phyloP scores from a whole-genome alignment of 2,797 vertebrate genomes.

The Acridotheres tristis region DNA sequence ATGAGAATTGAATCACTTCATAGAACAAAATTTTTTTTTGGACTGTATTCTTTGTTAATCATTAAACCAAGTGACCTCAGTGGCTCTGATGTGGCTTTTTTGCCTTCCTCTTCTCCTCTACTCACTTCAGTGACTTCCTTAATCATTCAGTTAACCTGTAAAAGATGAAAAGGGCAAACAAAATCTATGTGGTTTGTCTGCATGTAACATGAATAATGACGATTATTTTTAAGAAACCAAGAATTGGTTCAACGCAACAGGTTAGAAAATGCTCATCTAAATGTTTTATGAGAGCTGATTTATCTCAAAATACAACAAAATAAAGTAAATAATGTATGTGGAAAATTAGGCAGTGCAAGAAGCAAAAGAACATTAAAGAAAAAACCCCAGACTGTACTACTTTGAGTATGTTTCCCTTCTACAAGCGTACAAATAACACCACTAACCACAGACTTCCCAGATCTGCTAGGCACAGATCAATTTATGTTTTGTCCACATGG shows the following conservation, averaged over 20 bases:
- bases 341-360: neutral
- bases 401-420: neutral
- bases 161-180: slow-evolving; percentile 8
- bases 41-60: neutral
- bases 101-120: neutral
- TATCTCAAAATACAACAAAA: neutral
- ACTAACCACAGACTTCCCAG: neutral
- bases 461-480: neutral
- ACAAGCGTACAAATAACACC: rapidly evolving
- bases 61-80: neutral
- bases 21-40: neutral
- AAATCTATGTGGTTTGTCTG: neutral
- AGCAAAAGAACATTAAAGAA: neutral
- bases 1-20: neutral
- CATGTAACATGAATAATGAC: neutral
- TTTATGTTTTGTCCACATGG: neutral
- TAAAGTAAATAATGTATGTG: neutral
- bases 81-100: neutral
- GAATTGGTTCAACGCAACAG: neutral
- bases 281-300: neutral
- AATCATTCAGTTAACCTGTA: slow-evolving; percentile 4
- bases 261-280: neutral
- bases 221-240: neutral
- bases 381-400: neutral
- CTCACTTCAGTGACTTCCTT: neutral